These are phyloP conservation scores for Rhabdornis inornatus DNA, from an alignment of 2,113 vertebrate species.

Conservation along the genomic window DNA sequence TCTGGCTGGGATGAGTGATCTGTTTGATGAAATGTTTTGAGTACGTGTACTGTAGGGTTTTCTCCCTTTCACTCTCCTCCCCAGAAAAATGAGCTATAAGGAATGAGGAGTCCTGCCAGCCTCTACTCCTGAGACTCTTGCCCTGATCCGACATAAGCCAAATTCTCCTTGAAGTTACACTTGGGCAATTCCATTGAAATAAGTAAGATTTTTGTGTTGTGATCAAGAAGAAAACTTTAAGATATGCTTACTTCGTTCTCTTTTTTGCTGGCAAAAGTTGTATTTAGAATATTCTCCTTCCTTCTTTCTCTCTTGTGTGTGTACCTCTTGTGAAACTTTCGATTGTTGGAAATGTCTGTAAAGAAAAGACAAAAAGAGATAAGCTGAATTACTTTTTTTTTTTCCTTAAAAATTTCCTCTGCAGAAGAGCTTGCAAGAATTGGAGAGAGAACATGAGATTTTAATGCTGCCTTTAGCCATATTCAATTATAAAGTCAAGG, in stretches of 20 bases:
- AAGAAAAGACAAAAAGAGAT: conserved; percentile 10
- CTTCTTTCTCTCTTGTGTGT: not conserved
- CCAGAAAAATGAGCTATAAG: not conserved
- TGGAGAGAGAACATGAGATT: not conserved
- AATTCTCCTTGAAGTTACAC: not conserved
- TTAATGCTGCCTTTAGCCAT: not conserved
- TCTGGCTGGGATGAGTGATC: not conserved
- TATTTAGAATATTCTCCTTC: not conserved
- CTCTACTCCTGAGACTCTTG: not conserved
- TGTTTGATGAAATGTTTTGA: not conserved
- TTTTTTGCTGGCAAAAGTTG: not conserved
- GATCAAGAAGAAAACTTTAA: conserved; percentile 2
- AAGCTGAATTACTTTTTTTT: not conserved
- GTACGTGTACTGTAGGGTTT: not conserved
- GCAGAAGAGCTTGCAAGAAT: not conserved
- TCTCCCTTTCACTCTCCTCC: not conserved
- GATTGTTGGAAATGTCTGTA: conserved; percentile 8
- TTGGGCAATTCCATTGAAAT: conserved; percentile 6
- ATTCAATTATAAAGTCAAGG: not conserved
- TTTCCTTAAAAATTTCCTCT: not conserved
- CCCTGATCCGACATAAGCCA: not conserved
- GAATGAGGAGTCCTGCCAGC: not conserved
- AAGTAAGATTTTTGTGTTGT: not conserved
- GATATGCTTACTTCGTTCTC: not conserved
- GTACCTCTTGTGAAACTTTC: not conserved